A percentile compares a stretch with the other conserved stretches of the same genome.
Conservation (phyloP, 2,797 vertebrate species). For the Rachycentron canadum region DNA sequence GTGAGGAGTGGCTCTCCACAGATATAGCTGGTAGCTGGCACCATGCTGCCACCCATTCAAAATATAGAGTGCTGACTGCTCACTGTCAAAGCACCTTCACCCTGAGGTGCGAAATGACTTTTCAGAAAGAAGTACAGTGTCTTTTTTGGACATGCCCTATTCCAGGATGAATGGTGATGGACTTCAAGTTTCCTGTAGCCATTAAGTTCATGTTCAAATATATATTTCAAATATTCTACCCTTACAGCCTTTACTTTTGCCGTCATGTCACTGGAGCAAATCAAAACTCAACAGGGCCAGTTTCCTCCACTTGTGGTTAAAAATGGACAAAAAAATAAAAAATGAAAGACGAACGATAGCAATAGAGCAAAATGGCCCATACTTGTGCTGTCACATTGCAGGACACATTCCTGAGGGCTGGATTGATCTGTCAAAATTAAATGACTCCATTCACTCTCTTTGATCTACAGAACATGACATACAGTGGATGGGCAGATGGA, state of each 20-base stretch:
- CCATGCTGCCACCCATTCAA: background rate
- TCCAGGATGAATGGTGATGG: slow-evolving; percentile 10
- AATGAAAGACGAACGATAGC: slow-evolving; percentile 11
- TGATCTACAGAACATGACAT: slow-evolving; percentile 61
- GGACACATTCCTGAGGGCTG: slow-evolving; percentile 33
- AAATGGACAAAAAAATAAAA: slow-evolving; percentile 12
- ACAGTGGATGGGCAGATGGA: slow-evolving; percentile 43
- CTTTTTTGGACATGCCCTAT: slow-evolving; percentile 1
- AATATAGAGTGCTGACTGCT: background rate
- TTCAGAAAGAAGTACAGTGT: background rate
- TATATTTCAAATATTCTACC: background rate
- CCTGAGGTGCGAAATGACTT: background rate
- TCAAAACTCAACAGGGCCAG: slow-evolving; percentile 13
- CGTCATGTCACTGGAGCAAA: slow-evolving; percentile 27
- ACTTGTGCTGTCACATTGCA: slow-evolving; percentile 45
- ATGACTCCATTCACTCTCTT: slow-evolving; percentile 39
- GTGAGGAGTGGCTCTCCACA: background rate
- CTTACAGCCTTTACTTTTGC: slow-evolving; percentile 15
- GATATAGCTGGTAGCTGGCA: background rate
- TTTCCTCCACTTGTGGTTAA: background rate
- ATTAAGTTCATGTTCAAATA: background rate
- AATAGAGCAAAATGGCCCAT: slow-evolving; percentile 32
- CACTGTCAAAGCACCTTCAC: background rate
- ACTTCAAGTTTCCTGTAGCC: slow-evolving; percentile 12
- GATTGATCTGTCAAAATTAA: slow-evolving; percentile 61